Evolutionary conservation across 2,113 vertebrate genomes (phyloP), one percentile per base, ranked within the genome.

Genomic region (Channa maculata): DNA sequence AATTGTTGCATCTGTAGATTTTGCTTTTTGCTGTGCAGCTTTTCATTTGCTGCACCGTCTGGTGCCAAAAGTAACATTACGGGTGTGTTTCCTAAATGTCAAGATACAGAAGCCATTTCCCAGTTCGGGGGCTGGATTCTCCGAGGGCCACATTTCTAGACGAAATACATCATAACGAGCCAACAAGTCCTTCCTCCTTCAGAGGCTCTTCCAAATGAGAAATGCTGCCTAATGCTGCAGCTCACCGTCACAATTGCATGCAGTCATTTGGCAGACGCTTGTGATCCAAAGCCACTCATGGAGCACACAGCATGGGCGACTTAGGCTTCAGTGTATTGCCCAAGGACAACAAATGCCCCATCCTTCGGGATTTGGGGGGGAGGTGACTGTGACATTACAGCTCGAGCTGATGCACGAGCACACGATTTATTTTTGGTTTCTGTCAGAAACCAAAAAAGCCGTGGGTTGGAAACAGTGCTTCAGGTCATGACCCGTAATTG

Each of bases 11-110:
- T 74, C 51, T 49, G 62, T 46, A 36, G 73, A 38, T 12, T 37
- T 33, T 43, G 15, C 49, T 33, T 53, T 68, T 33, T 36, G 65
- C 80, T 71, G 13, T 63, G 41, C 65, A 45, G 67, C 24, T 33
- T 74, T 64, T 74, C 24, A 46, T 65, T 83, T 79, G 75, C 70
- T 15, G n/a, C 63, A 3, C 38, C 6, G 55, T n/a, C 61, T 10
- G 44, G 36, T 64, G 73, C 77, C 82, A 86, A 82, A 77, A 75
- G 76, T 77, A 65, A 80, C 39, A 77, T 81, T 69, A 45, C 11
- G 68, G 71, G 71, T 58, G 85, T 80, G 71, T 83, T 86, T 68
- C 83, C 46, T 63, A 68, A 75, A 75, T 76, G 83, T 83, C 86
- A 86, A 66, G 70, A 77, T 81, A 82, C 72, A 82, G 75, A 81